Evolutionary conservation across 2,888 invertebrate genomes (phyloP).

Genomic region (Agriopis leucophaearia): DNA sequence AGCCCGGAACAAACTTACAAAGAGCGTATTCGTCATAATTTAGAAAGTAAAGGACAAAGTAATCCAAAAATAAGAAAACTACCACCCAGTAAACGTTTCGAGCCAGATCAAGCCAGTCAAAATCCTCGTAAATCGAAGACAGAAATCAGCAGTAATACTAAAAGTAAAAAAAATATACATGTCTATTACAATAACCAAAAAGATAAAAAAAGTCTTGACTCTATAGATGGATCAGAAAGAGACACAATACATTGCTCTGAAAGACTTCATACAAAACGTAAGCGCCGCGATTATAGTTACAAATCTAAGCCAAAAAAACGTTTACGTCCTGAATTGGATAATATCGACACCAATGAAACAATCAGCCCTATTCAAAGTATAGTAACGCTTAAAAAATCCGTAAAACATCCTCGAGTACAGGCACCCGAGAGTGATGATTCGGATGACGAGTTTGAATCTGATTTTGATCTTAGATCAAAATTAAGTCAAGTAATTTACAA

Average conservation of each 20-base stretch:
- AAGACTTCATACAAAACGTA: slow-evolving; percentile 8
- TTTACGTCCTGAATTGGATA: slow-evolving; percentile 20
- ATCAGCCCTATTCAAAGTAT: slow-evolving; percentile 40
- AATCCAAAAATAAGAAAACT: slow-evolving; percentile 1
- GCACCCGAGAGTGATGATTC: slow-evolving; percentile 12
- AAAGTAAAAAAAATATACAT: background rate
- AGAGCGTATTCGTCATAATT: slow-evolving; percentile 6
- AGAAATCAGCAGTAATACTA: background rate
- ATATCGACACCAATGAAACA: background rate
- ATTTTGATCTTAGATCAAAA: slow-evolving; percentile 52
- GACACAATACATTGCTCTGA: background rate
- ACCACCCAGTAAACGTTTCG: background rate
- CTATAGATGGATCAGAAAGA: background rate
- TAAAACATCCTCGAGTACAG: slow-evolving; percentile 26
- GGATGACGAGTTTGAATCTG: slow-evolving; percentile 1
- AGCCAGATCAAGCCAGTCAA: background rate
- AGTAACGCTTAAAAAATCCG: slow-evolving; percentile 29
- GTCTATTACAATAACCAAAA: background rate
- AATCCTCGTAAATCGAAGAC: background rate
- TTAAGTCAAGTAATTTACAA: slow-evolving; percentile 45
- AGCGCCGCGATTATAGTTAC: slow-evolving; percentile 2
- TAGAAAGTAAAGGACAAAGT: background rate
- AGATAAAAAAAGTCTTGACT: background rate
- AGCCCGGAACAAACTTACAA: background rate
- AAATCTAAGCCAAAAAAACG: slow-evolving; percentile 23